phyloP scores from a whole-genome alignment of 2,113 vertebrate genomes.

The Onychorhynchus coronatus region DNA sequence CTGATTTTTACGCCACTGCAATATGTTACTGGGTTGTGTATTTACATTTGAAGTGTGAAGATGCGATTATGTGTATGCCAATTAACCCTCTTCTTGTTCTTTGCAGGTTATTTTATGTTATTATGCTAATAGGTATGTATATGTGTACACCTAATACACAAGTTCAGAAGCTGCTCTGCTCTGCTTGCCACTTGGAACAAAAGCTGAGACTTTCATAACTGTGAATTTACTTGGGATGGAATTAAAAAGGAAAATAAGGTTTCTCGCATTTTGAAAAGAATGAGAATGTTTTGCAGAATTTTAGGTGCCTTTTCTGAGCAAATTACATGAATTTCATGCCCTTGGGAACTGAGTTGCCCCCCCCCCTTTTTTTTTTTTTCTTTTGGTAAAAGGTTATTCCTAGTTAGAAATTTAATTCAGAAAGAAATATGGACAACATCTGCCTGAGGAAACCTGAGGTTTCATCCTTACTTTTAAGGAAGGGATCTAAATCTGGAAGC shows the following conservation, averaged over 20 bases:
- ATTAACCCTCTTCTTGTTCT: background rate
- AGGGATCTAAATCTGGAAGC: background rate
- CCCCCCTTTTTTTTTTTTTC: background rate
- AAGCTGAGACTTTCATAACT: background rate
- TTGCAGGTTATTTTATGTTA: background rate
- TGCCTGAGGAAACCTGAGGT: background rate
- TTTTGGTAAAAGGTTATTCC: background rate
- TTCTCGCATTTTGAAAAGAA: background rate
- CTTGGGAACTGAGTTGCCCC: background rate
- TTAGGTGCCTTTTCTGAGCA: background rate
- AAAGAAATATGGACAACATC: rapidly evolving
- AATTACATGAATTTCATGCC: background rate
- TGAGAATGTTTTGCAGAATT: background rate
- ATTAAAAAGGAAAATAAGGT: background rate
- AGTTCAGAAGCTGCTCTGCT: background rate
- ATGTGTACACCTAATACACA: rapidly evolving
- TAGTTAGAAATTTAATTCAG: background rate
- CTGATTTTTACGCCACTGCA: background rate
- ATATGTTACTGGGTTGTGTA: background rate
- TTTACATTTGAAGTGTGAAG: background rate
- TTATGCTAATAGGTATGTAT: rapidly evolving
- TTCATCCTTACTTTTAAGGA: background rate
- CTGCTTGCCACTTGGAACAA: background rate
- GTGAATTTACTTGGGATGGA: background rate
- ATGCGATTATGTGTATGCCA: background rate